Conservation (phyloP, 2,797 vertebrate genomes). For the Micromesistius poutassou region DNA sequence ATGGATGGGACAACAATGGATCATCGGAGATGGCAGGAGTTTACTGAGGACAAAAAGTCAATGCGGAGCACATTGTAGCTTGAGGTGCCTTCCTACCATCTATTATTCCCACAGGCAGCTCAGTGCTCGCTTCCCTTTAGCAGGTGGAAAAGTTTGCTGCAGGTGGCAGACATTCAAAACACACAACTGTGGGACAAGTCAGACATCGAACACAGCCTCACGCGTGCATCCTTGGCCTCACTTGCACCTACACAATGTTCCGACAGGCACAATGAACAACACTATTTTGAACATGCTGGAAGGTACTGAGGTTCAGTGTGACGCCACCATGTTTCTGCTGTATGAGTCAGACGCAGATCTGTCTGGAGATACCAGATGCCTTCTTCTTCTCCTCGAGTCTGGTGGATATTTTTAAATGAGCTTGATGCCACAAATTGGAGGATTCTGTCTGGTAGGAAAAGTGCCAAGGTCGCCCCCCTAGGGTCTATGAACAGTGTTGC, state of each 20-base stretch:
- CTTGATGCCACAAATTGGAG: not conserved
- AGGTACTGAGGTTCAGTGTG: too few relatives aligned
- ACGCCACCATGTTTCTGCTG: too few relatives aligned
- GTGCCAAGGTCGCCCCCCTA: constrained; percentile 35
- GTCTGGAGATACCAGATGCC: not conserved
- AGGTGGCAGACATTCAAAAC: constrained; percentile 49
- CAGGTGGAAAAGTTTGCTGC: constrained; percentile 48
- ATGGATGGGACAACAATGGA: too few relatives aligned
- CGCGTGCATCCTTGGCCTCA: constrained; percentile 15
- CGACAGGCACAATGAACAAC: too few relatives aligned
- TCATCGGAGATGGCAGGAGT: too few relatives aligned
- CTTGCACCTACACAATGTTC: too few relatives aligned
- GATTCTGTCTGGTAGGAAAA: constrained; percentile 5
- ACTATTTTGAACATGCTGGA: too few relatives aligned
- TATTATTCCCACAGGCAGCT: not conserved
- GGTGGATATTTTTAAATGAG: not conserved
- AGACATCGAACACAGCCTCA: constrained; percentile 30
- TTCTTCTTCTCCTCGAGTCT: too few relatives aligned
- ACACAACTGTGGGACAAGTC: constrained; percentile 34
- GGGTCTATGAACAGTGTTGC: constrained; percentile 11
- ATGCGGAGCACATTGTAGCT: too few relatives aligned
- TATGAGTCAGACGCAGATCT: not conserved
- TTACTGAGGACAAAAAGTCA: not conserved
- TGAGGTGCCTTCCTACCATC: not conserved
- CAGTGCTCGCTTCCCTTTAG: constrained; percentile 1